Conservation (phyloP, 2,797 vertebrate species). For the Morelia viridis region DNA sequence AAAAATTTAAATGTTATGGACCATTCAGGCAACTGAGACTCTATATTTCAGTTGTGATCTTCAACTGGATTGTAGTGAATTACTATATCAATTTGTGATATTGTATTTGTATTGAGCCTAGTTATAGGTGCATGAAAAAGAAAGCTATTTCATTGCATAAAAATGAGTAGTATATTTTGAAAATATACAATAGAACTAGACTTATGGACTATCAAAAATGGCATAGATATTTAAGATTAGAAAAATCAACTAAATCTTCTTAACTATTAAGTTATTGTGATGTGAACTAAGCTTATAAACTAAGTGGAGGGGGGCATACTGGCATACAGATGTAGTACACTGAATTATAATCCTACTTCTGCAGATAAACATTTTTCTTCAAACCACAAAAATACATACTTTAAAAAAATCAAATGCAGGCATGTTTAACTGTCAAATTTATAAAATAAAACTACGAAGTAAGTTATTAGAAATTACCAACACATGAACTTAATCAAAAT, state of each 20-base stretch:
- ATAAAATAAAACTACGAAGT: constrained; percentile 7
- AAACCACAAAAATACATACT: constrained; percentile 10
- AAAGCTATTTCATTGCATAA: constrained; percentile 35
- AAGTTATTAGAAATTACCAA: constrained; percentile 5
- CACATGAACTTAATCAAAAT: background rate
- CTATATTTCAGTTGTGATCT: too few relatives aligned
- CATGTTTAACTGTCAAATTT: constrained; percentile 5
- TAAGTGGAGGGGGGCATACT: constrained; percentile 15
- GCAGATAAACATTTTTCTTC: background rate
- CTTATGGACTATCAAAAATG: constrained; percentile 55
- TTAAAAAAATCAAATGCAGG: background rate
- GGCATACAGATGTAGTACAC: constrained; percentile 12
- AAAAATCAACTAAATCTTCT: constrained; percentile 54
- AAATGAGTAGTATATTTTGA: constrained; percentile 22
- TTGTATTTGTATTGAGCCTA: too few relatives aligned
- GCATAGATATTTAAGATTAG: constrained; percentile 49
- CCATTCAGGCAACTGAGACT: too few relatives aligned
- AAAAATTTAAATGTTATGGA: too few relatives aligned
- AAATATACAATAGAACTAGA: constrained; percentile 43
- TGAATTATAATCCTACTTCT: constrained; percentile 10
- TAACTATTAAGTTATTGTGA: constrained; percentile 32
- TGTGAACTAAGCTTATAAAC: constrained; percentile 11
- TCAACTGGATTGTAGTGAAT: too few relatives aligned
- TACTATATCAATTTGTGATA: too few relatives aligned
- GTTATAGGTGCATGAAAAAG: too few relatives aligned